Evolutionary conservation across 2,113 vertebrate species (phyloP).

Genomic region (Marcusenius ussheri): DNA sequence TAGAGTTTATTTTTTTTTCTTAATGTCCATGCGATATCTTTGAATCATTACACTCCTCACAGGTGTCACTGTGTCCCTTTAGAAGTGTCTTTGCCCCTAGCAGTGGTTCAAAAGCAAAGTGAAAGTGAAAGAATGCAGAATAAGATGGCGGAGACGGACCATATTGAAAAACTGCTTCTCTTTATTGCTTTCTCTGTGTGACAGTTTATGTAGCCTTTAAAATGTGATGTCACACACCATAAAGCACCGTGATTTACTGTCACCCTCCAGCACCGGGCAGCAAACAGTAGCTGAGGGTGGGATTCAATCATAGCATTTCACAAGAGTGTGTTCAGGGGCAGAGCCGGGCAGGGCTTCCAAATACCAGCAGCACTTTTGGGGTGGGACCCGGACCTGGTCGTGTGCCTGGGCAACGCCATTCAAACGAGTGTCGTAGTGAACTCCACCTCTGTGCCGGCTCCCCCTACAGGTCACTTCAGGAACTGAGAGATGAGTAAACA

Average conservation of each 20-base stretch:
- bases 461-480: constrained; percentile 60
- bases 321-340: not conserved
- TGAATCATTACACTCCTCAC: not conserved
- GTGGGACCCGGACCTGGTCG: not conserved
- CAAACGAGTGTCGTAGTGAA: constrained; percentile 44
- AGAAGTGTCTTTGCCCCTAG: not conserved
- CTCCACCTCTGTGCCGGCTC: constrained; percentile 57
- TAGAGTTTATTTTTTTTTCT: not conserved
- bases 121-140: not conserved
- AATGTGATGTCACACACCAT: constrained; percentile 29
- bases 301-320: constrained; percentile 17
- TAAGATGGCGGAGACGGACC: not conserved
- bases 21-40: not conserved
- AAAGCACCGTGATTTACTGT: constrained; percentile 26
- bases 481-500: constrained; percentile 60
- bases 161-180: constrained; percentile 9
- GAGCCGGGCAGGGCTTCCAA: not conserved
- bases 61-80: not conserved
- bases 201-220: constrained; percentile 18
- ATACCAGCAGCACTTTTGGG: not conserved
- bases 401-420: not conserved
- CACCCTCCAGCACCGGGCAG: constrained; percentile 1
- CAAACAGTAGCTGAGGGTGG: not conserved
- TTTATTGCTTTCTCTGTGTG: constrained; percentile 14
- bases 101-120: not conserved